A percentile compares a stretch with the other conserved stretches of the same genome.
These are phyloP conservation scores for Drosophila helvetica DNA, from an alignment of 2,888 invertebrate genomes.

Conservation along the genomic window DNA sequence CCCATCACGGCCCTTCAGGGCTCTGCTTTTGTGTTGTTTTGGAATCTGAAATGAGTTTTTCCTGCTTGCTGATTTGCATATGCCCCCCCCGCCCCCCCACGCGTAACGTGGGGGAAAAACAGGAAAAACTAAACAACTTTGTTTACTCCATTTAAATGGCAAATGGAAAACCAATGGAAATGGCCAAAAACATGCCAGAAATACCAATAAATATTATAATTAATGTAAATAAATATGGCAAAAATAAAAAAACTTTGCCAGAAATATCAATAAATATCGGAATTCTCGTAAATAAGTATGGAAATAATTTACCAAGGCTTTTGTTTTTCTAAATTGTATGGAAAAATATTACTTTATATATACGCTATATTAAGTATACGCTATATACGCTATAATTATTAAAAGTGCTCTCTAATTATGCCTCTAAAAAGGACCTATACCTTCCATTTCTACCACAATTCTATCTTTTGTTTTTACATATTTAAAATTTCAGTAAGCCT, in stretches of 20 bases:
- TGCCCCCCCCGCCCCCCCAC: background rate
- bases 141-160: constrained; percentile 38
- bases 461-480: background rate
- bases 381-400: no score
- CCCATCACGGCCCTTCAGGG: background rate
- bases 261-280: background rate
- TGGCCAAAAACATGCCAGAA: constrained; percentile 13
- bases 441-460: background rate
- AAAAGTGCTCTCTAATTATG: no score
- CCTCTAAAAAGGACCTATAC: no score
- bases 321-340: background rate
- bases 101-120: constrained; percentile 36
- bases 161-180: constrained; percentile 17
- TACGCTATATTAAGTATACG: no score
- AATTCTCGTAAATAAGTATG: background rate
- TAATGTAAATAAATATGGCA: constrained; percentile 16
- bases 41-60: constrained; percentile 48
- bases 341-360: no score
- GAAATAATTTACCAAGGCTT: background rate
- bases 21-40: constrained; percentile 17
- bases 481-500: constrained; percentile 19
- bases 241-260: background rate
- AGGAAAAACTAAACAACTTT: constrained; percentile 54
- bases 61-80: constrained; percentile 43
- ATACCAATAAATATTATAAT: constrained; percentile 17